Evolutionary conservation across 2,888 invertebrate species (phyloP), one percentile per base, ranked within the genome.

Genomic region (Dilophus febrilis): DNA sequence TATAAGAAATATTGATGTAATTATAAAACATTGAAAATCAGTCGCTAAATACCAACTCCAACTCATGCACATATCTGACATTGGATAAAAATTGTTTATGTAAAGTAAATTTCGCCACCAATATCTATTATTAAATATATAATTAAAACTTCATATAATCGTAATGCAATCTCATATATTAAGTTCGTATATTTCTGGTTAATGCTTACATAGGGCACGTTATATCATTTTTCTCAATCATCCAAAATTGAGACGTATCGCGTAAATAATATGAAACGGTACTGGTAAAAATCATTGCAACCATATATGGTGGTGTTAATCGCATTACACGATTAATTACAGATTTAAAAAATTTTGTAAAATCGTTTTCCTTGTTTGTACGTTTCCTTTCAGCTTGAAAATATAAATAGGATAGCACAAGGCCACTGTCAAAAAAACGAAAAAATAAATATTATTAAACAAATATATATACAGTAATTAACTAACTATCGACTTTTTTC

Each of bases 91-190:
- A 42, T 49, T 52, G 37, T 51, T 50, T 3, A 52, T 49, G 47
- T 66, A 68, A 3, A 69, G 48, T 4, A 68, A 34, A 50, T 68
- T 68, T 45, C 66, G 55, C 68, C 68, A 68, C 68, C 68, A 68
- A 46, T 65, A 65, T 44, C 46, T 45, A 27, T 19, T 32, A 4
- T 8, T 4, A 22, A 22, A 22, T 33, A 19, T 38, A n/a, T n/a
- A n/a, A n/a, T n/a, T n/a, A n/a, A n/a, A n/a, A n/a, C n/a, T n/a
- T n/a, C n/a, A n/a, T n/a, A n/a, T n/a, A n/a, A n/a, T n/a, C n/a
- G n/a, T n/a, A n/a, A n/a, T n/a, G n/a, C n/a, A n/a, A n/a, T n/a
- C n/a, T n/a, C n/a, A n/a, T n/a, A n/a, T n/a, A n/a, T n/a, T n/a
- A n/a, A n/a, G n/a, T 22, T 22, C 5, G 22, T 22, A 6, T 22